Conservation (phyloP, 30 jellyfish, hydroid and myxozoan species). For the Mastigias papua region DNA sequence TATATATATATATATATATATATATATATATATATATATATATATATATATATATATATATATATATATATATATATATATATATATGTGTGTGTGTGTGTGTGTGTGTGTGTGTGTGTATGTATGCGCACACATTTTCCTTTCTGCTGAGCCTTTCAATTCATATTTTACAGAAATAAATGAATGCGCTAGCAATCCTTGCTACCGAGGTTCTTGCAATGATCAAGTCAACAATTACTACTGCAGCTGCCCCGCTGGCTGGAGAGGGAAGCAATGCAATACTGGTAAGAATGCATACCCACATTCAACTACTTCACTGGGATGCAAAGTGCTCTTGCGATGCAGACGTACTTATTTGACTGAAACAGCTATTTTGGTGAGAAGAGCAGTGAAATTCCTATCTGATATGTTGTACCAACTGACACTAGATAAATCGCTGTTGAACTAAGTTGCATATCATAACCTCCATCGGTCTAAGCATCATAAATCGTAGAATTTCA, state of each 20-base stretch:
- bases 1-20: too few relatives aligned
- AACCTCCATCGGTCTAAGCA: too few relatives aligned
- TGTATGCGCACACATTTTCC: neutral
- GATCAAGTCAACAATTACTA: neutral
- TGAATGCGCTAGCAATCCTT: constrained; percentile 13
- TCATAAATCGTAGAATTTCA: too few relatives aligned
- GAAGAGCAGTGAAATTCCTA: neutral
- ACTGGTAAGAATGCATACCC: too few relatives aligned
- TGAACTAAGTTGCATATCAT: neutral
- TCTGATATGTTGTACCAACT: neutral
- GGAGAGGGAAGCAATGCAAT: neutral
- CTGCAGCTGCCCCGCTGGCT: constrained; percentile 18
- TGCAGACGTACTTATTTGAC: neutral
- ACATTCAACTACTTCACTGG: too few relatives aligned
- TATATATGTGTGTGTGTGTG: neutral
- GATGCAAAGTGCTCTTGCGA: neutral
- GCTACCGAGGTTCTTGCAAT: neutral
- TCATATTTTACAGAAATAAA: neutral
- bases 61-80: too few relatives aligned
- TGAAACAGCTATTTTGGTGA: neutral
- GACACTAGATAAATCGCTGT: neutral
- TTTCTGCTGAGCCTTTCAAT: neutral
- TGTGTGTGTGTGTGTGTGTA: neutral
- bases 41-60: too few relatives aligned
- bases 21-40: too few relatives aligned